Conservation (phyloP, 2,797 vertebrate genomes). For the Heteromormyrus szaboi region DNA sequence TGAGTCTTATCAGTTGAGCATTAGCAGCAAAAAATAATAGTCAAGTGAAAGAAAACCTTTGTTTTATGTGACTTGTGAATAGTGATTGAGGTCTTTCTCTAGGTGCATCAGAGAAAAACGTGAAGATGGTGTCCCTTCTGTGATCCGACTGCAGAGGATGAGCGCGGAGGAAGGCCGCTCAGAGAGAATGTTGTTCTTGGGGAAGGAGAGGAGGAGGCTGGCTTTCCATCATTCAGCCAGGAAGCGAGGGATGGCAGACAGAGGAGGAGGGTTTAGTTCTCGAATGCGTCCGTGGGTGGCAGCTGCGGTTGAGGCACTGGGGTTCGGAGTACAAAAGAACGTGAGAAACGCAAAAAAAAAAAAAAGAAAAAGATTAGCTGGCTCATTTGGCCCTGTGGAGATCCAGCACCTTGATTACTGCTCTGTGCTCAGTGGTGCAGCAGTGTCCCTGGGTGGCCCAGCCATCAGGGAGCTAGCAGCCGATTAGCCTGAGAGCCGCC, state of each 20-base stretch:
- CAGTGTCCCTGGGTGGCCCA: background rate
- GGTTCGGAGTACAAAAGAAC: constrained; percentile 28
- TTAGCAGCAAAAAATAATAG: background rate
- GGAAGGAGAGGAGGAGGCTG: background rate
- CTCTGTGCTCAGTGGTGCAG: background rate
- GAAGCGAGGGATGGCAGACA: constrained; percentile 15
- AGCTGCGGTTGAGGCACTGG: constrained; percentile 39
- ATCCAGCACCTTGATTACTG: background rate
- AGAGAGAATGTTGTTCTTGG: constrained; percentile 13
- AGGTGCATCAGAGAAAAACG: background rate
- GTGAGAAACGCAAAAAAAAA: constrained; percentile 15
- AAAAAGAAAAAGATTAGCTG: background rate
- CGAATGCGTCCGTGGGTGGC: constrained; percentile 44
- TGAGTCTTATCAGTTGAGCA: background rate
- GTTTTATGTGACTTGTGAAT: background rate
- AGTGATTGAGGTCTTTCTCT: background rate
- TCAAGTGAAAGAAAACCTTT: background rate
- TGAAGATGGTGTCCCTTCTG: background rate
- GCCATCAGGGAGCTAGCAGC: background rate
- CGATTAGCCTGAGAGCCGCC: background rate
- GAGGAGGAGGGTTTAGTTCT: constrained; percentile 29
- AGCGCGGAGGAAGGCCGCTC: constrained; percentile 21
- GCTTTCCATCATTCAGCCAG: background rate
- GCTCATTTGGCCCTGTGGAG: background rate
- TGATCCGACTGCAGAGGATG: background rate